These are phyloP conservation scores for Dysdera silvatica DNA, from an alignment of 1,140 invertebrate genomes.

Conservation along the genomic window DNA sequence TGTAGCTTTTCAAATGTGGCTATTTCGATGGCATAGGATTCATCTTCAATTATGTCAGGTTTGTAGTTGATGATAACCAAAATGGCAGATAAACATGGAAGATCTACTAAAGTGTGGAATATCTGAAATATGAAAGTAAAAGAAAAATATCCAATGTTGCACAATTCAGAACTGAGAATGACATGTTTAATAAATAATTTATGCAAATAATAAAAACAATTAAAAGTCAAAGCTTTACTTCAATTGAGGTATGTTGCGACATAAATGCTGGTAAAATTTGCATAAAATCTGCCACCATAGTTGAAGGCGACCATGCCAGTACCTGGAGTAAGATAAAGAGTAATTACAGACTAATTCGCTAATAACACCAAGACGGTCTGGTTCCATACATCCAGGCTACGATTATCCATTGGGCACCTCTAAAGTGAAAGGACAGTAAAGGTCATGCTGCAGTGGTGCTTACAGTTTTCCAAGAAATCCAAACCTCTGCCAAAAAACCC, in stretches of 20 bases:
- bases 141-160: background rate
- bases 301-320: slow-evolving; percentile 20
- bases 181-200: too few species aligned
- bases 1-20: slow-evolving; percentile 3
- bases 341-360: too few species aligned
- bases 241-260: slow-evolving; percentile 22
- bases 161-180: too few species aligned
- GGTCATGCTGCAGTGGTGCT: too few species aligned
- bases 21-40: slow-evolving; percentile 4
- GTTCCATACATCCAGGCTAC: too few species aligned
- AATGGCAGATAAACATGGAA: slow-evolving; percentile 22
- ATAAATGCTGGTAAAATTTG: slow-evolving; percentile 22
- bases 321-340: too few species aligned
- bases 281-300: slow-evolving; percentile 14
- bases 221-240: slow-evolving; percentile 1
- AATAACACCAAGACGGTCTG: too few species aligned
- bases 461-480: too few species aligned
- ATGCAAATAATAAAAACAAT: too few species aligned
- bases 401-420: too few species aligned
- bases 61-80: slow-evolving; percentile 11
- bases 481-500: too few species aligned
- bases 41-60: background rate
- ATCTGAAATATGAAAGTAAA: slow-evolving; percentile 13
- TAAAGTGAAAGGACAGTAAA: too few species aligned
- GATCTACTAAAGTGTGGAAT: slow-evolving; percentile 15